A percentile compares a stretch with the other conserved stretches of the same genome.
Evolutionary conservation across 2,113 vertebrate genomes (phyloP).

Genomic region (Capricornis sumatraensis): DNA sequence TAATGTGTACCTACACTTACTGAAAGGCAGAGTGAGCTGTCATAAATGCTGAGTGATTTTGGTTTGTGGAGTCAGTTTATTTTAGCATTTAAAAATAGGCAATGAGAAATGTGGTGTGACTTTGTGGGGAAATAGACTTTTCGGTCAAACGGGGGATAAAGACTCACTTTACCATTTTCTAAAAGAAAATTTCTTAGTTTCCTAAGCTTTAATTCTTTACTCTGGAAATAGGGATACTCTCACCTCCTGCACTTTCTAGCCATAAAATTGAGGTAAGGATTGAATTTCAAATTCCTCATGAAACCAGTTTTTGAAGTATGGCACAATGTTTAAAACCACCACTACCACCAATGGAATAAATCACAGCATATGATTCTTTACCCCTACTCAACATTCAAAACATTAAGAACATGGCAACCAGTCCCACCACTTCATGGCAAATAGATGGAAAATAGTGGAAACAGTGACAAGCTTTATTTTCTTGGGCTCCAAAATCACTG

Average conservation of each 20-base stretch:
- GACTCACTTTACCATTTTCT: background rate
- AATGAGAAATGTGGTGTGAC: background rate
- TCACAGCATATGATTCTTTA: background rate
- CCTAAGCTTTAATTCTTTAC: background rate
- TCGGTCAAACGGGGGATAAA: background rate
- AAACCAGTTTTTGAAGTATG: background rate
- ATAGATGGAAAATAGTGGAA: background rate
- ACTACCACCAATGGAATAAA: background rate
- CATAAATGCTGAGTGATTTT: constrained; percentile 9
- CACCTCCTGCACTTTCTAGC: background rate
- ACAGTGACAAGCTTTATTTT: background rate
- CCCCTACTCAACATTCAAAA: background rate
- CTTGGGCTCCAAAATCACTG: background rate
- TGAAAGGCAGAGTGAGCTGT: background rate
- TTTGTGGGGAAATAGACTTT: background rate
- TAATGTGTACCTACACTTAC: background rate
- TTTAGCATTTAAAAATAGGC: background rate
- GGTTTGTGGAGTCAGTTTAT: background rate
- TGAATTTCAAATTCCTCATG: background rate
- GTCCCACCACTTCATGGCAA: background rate
- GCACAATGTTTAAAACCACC: background rate
- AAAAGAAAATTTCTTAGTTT: constrained; percentile 17
- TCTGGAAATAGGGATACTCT: background rate
- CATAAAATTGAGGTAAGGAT: background rate
- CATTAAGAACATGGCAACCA: background rate